phyloP scores from a whole-genome alignment of 1,140 invertebrate species.

The Mylabris phalerata region DNA sequence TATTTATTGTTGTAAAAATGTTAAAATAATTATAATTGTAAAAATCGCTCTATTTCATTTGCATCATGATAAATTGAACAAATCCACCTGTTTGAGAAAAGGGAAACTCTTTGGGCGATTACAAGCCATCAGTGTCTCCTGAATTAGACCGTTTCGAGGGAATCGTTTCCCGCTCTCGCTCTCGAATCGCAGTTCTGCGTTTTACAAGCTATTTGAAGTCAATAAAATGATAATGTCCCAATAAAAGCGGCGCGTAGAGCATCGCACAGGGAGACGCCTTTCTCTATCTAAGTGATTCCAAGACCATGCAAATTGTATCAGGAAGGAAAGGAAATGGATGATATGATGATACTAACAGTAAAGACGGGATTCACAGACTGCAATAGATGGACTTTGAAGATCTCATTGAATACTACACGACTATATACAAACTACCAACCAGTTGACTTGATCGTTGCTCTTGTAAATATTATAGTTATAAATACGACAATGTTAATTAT shows the following conservation, averaged over 20 bases:
- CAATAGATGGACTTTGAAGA: slow-evolving; percentile 8
- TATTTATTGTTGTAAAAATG: not conserved
- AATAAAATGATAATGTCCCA: slow-evolving; percentile 47
- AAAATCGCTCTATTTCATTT: slow-evolving; percentile 15
- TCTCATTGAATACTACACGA: slow-evolving; percentile 8
- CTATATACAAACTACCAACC: not conserved
- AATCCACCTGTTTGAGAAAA: slow-evolving; percentile 42
- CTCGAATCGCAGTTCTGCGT: slow-evolving; percentile 35
- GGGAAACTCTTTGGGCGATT: slow-evolving; percentile 39
- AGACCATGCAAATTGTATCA: slow-evolving; percentile 44
- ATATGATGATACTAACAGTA: slow-evolving; percentile 2
- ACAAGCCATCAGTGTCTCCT: slow-evolving; percentile 45
- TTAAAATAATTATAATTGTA: not conserved
- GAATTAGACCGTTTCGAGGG: slow-evolving; percentile 43
- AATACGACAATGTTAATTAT: slow-evolving; percentile 36
- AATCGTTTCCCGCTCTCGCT: slow-evolving; percentile 39
- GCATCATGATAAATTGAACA: slow-evolving; percentile 37
- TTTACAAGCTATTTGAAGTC: slow-evolving; percentile 47
- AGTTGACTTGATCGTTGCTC: slow-evolving; percentile 30
- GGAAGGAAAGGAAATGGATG: slow-evolving; percentile 32
- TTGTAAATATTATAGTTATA: slow-evolving; percentile 27
- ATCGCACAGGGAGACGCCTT: slow-evolving; percentile 23
- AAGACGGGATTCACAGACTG: too few species aligned
- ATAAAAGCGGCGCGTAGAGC: slow-evolving; percentile 41
- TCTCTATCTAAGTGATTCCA: slow-evolving; percentile 39